phyloP scores from a whole-genome alignment of 2,888 invertebrate genomes.

The Scrobipalpa atriplicella region DNA sequence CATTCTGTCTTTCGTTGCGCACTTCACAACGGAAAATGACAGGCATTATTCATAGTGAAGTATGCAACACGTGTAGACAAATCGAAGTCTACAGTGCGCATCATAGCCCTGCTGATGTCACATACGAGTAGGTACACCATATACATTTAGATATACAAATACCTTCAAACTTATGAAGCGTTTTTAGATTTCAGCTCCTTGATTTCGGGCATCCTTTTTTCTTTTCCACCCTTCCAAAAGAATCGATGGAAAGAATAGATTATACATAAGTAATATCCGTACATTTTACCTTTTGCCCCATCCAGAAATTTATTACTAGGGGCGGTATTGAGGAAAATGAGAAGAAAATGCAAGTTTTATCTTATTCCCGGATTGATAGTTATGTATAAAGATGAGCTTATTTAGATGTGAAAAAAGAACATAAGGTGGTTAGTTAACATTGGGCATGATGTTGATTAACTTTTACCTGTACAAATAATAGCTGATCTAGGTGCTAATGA shows the following conservation, averaged over 20 bases:
- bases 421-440: too few relatives aligned
- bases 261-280: constrained; percentile 34
- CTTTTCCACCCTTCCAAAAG: not conserved
- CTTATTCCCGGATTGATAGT: not conserved
- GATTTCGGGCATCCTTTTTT: constrained; percentile 35
- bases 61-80: too few relatives aligned
- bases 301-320: not conserved
- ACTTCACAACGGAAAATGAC: too few relatives aligned
- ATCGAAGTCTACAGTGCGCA: too few relatives aligned
- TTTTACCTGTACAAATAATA: too few relatives aligned
- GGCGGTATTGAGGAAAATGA: constrained; percentile 1
- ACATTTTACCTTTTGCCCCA: constrained; percentile 16
- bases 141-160: too few relatives aligned
- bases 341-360: constrained; percentile 1
- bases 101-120: too few relatives aligned
- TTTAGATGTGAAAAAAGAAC: not conserved
- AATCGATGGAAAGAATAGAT: constrained; percentile 35
- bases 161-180: too few relatives aligned
- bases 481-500: too few relatives aligned
- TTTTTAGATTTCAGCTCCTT: not conserved
- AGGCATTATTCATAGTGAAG: too few relatives aligned
- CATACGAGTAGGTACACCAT: not conserved
- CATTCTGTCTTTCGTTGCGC: too few relatives aligned
- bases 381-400: not conserved
- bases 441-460: too few relatives aligned